Percentiles rank a stretch among this genome's conserved stretches.
phyloP scores from a whole-genome alignment of 2,888 invertebrate genomes.

The Drosophila neotestacea region DNA sequence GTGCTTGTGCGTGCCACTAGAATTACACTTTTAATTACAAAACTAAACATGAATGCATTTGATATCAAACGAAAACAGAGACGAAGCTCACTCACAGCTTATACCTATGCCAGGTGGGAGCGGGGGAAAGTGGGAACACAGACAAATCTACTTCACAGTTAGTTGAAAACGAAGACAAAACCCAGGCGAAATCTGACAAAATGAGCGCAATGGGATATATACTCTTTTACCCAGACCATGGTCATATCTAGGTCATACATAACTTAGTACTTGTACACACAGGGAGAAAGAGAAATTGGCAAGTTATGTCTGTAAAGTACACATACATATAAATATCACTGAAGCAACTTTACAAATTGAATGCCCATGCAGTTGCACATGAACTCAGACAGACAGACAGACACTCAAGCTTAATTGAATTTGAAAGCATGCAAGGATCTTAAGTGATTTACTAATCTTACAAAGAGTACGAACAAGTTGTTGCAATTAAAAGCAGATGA shows the following conservation, averaged over 20 bases:
- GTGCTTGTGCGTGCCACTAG: constrained; percentile 59
- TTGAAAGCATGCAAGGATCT: constrained; percentile 16
- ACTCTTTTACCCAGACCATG: constrained; percentile 10
- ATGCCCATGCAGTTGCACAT: constrained; percentile 8
- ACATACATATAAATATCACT: constrained; percentile 14
- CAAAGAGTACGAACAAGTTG: constrained; percentile 6
- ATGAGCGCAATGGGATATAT: constrained; percentile 22
- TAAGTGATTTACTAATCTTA: constrained; percentile 5
- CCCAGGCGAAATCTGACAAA: constrained; percentile 16
- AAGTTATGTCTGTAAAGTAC: constrained; percentile 22
- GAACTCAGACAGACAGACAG: not conserved
- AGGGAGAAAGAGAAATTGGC: not conserved
- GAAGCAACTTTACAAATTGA: constrained; percentile 36
- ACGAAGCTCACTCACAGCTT: constrained; percentile 26
- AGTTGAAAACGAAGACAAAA: constrained; percentile 15
- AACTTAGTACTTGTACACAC: constrained; percentile 13
- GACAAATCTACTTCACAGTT: constrained; percentile 13
- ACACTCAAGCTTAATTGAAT: constrained; percentile 21
- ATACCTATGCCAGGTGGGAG: not conserved
- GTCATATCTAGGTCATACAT: constrained; percentile 45
- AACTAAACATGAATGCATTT: constrained; percentile 77
- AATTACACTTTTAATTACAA: constrained; percentile 77
- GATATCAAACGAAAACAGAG: constrained; percentile 64
- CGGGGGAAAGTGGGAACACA: no score
- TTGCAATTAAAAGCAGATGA: constrained; percentile 2